A percentile compares a stretch with the other conserved stretches of the same genome.
Evolutionary conservation across 2,797 vertebrate species (phyloP).

Genomic region (Liasis olivaceus): DNA sequence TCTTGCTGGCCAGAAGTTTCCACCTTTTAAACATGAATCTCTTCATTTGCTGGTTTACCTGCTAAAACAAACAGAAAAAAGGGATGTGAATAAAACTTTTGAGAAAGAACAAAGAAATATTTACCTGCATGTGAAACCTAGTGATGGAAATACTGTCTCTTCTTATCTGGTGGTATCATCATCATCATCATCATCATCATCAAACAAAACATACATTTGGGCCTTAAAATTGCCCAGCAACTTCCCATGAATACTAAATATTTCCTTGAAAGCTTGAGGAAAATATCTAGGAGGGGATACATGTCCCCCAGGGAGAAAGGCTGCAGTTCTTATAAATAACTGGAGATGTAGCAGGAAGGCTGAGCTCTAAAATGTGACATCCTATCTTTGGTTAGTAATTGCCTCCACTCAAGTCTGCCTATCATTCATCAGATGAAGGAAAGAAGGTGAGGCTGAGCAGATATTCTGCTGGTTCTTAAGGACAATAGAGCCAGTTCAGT

Average conservation of each 20-base stretch:
- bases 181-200: slow-evolving; percentile 47
- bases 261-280: slow-evolving; percentile 42
- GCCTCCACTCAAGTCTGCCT: slow-evolving; percentile 7
- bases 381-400: background rate
- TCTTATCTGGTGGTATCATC: slow-evolving; percentile 17
- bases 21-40: background rate
- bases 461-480: background rate
- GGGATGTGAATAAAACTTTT: background rate
- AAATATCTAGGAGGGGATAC: slow-evolving; percentile 29
- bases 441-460: background rate
- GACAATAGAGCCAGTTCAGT: background rate
- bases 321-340: background rate
- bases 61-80: background rate
- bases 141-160: background rate
- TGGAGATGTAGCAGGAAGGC: accelerated
- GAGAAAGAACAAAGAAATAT: background rate
- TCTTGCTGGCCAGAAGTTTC: background rate
- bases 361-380: background rate
- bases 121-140: background rate
- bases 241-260: slow-evolving; percentile 59
- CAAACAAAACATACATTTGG: slow-evolving; percentile 46
- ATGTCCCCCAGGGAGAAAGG: accelerated
- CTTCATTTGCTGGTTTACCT: background rate
- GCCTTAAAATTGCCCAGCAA: accelerated
- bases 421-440: background rate